These are phyloP conservation scores for Plectropomus leopardus DNA, from an alignment of 2,113 vertebrate species.

Conservation along the genomic window DNA sequence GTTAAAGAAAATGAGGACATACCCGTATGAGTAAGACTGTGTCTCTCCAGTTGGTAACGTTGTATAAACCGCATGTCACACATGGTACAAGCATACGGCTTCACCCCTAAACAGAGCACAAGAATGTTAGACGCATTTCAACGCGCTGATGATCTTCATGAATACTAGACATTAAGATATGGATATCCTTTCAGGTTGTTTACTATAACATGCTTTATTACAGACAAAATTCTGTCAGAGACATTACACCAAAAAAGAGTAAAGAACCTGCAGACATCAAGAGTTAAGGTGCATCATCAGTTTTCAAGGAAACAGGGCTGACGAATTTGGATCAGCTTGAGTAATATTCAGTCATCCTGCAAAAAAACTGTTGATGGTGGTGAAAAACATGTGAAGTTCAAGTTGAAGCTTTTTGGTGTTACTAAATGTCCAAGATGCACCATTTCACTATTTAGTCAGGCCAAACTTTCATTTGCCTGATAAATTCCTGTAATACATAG, in stretches of 20 bases:
- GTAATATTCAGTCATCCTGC: conserved; percentile 24
- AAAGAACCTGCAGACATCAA: conserved; percentile 42
- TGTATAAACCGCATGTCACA: conserved; percentile 86
- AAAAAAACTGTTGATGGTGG: neutral
- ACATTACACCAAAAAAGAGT: conserved; percentile 69
- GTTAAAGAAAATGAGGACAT: conserved; percentile 44
- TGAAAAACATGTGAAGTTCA: neutral
- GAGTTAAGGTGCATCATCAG: neutral
- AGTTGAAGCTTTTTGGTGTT: neutral
- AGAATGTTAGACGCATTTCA: conserved; percentile 62
- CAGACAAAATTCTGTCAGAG: conserved; percentile 2
- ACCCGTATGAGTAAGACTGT: conserved; percentile 85
- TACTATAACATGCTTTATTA: conserved; percentile 42
- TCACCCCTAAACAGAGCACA: conserved; percentile 82
- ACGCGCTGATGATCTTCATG: neutral
- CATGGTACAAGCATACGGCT: conserved; percentile 85
- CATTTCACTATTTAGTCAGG: neutral
- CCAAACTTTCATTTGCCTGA: neutral
- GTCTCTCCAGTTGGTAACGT: conserved; percentile 84
- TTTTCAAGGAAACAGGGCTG: neutral
- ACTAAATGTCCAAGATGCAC: conserved; percentile 6
- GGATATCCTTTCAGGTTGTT: neutral
- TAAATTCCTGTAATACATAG: neutral
- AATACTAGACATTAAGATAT: neutral
- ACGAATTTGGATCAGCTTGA: conserved; percentile 6